Percentiles rank a stretch among this genome's conserved stretches.
Evolutionary conservation across 2,888 invertebrate species (phyloP).

Genomic region (Nymphalis c-album): DNA sequence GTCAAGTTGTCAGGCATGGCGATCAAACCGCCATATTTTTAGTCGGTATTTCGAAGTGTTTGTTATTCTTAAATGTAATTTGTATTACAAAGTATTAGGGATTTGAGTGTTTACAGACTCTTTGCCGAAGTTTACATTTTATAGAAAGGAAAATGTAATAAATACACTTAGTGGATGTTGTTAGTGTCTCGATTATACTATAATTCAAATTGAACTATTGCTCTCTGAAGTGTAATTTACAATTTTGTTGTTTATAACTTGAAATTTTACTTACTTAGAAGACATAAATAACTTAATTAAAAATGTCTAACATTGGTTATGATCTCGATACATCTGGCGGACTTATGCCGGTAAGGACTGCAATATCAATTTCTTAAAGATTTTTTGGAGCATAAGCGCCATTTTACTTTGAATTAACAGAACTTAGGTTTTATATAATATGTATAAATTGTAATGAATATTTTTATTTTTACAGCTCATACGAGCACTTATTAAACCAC

Average conservation of each 20-base stretch:
- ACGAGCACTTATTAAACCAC: conserved; percentile 93
- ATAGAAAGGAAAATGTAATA: background rate
- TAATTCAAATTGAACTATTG: background rate
- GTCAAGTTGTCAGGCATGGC: conserved; percentile 10
- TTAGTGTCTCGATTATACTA: background rate
- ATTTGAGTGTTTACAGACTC: background rate
- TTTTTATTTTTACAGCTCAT: conserved; percentile 85
- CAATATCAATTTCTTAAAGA: conserved; percentile 35
- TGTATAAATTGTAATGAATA: conserved; percentile 28
- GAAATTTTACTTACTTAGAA: background rate
- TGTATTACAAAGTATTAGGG: background rate
- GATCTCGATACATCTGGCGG: conserved; percentile 90
- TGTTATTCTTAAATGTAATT: background rate
- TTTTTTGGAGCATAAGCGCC: conserved; percentile 31
- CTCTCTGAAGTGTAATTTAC: background rate
- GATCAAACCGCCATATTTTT: conserved; percentile 4
- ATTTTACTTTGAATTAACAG: conserved; percentile 45
- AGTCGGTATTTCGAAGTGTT: conserved; percentile 9
- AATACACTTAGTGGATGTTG: background rate
- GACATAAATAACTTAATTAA: background rate
- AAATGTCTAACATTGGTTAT: conserved; percentile 83
- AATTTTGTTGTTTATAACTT: conserved; percentile 6
- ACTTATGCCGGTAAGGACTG: conserved; percentile 89
- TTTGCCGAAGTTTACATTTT: background rate
- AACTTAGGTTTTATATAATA: conserved; percentile 19